Percentiles rank a stretch among this genome's conserved stretches.
Evolutionary conservation across 1,140 invertebrate species (phyloP).

Genomic region (Mizuhopecten yessoensis): DNA sequence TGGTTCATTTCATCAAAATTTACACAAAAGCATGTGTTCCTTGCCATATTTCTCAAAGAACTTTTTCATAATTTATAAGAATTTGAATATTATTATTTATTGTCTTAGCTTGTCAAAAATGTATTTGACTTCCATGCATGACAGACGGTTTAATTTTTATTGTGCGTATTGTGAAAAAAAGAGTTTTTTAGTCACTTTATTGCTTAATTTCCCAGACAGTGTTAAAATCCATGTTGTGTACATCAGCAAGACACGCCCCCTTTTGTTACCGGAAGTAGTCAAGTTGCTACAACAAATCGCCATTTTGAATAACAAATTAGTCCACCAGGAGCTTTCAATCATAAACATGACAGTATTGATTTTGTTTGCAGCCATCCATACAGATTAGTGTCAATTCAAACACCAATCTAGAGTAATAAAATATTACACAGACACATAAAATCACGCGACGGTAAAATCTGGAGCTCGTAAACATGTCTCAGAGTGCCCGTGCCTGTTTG

Average conservation of each 20-base stretch:
- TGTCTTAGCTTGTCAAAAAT: no score
- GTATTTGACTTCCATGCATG: no score
- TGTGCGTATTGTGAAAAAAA: no score
- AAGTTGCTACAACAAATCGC: conserved; percentile 73
- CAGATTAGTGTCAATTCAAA: background rate
- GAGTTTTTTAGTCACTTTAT: no score
- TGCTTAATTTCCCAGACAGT: no score
- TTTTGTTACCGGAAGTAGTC: conserved; percentile 59
- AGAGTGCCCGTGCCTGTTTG: background rate
- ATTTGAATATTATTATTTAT: no score
- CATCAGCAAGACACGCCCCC: conserved; percentile 56
- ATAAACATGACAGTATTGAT: conserved; percentile 34
- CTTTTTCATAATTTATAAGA: no score
- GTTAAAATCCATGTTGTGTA: no score
- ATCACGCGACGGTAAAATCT: background rate
- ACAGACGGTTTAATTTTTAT: no score
- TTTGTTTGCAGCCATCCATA: background rate
- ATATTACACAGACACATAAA: background rate
- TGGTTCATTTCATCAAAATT: no score
- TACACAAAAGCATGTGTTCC: no score
- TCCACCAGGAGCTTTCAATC: conserved; percentile 20
- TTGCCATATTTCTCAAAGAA: no score
- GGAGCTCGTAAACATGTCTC: background rate
- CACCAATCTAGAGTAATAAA: conserved; percentile 7
- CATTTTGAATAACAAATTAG: conserved; percentile 46